Percentiles rank a stretch among this genome's conserved stretches.
These are phyloP conservation scores for Camponotus floridanus DNA, from an alignment of 1,140 invertebrate genomes.

Conservation along the genomic window DNA sequence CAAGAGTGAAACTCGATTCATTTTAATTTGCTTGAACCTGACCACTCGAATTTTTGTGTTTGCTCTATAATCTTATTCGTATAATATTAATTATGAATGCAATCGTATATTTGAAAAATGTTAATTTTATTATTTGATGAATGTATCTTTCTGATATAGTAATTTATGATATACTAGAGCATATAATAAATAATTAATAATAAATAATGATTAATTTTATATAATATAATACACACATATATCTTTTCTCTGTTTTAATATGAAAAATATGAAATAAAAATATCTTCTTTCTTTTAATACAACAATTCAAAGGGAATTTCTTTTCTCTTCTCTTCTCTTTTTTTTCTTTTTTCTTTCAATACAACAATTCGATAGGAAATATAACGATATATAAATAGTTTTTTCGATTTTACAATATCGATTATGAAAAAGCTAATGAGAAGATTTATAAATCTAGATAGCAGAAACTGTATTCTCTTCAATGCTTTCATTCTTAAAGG, in stretches of 20 bases:
- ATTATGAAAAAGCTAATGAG: not conserved
- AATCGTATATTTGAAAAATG: not conserved
- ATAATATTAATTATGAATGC: not conserved
- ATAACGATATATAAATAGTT: not conserved
- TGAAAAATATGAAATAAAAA: not conserved
- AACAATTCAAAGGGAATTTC: not conserved
- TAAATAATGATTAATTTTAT: too few species aligned
- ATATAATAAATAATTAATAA: not conserved
- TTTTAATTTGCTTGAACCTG: not conserved
- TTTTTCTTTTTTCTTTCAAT: not conserved
- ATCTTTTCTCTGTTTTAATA: not conserved
- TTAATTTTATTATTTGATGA: not conserved
- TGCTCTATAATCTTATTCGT: not conserved
- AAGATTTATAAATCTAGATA: not conserved
- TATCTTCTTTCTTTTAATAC: not conserved
- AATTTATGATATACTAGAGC: too few species aligned
- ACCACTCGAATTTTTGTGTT: not conserved
- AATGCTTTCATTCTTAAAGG: conserved; percentile 24
- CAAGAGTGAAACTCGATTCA: not conserved
- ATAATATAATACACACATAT: too few species aligned
- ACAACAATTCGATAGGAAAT: not conserved
- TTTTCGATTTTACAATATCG: not conserved
- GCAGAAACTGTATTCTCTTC: not conserved
- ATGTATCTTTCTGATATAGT: not conserved
- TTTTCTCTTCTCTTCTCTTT: too few species aligned